Base-by-base conservation (phyloP, 2,113 vertebrate genomes). In the Festucalex cinctus region DNA sequence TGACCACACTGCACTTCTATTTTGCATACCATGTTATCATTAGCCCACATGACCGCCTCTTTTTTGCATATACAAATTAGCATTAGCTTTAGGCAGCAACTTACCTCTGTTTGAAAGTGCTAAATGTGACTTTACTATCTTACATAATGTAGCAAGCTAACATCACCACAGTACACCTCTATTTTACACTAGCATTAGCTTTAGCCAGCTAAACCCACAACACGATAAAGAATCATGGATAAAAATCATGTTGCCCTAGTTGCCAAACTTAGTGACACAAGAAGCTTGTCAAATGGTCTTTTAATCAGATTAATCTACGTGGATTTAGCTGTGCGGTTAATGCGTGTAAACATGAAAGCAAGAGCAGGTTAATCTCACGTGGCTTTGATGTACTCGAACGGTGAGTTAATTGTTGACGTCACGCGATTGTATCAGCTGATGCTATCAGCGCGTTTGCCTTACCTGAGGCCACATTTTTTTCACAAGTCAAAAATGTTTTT, bases 401-500 rank as follows among this genome's bases (percentile, higher is more conserved):
- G 83, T 83, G 43, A 14, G 83, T 80, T 87, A 86, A 87, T 85
- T 84, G 77, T 63, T 60, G 67, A 68, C 46, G 71, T 77, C 73
- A 66, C 77, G 80, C 83, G 86, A 80, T 81, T 70, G 80, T 78
- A 78, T 88, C 73, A 59, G 88, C 84, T 87, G 68, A 89, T 92
- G 36, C n/a, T 88, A 85, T 77, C 77, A 71, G 26, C 76, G 82
- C 81, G 77, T 83, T n/a, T 77, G 81, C 80, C 66, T 88, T 77
- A 89, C 91, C 91, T 85, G 75, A 71, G 88, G 91, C 89, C 68
- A 82, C 48, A 26, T 66, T 90, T 92, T 91, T 90, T 89, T 91
- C 90, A 91, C 85, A 83, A 91, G 76, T 65, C 69, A 83, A 81
- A 63, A 17, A 17, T 41, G 9, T 62, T 62, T 60, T 60, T 60